Percentiles rank a stretch among this genome's conserved stretches.
These are phyloP conservation scores for Chaetops frenatus DNA, from an alignment of 2,113 vertebrate genomes.

Conservation along the genomic window DNA sequence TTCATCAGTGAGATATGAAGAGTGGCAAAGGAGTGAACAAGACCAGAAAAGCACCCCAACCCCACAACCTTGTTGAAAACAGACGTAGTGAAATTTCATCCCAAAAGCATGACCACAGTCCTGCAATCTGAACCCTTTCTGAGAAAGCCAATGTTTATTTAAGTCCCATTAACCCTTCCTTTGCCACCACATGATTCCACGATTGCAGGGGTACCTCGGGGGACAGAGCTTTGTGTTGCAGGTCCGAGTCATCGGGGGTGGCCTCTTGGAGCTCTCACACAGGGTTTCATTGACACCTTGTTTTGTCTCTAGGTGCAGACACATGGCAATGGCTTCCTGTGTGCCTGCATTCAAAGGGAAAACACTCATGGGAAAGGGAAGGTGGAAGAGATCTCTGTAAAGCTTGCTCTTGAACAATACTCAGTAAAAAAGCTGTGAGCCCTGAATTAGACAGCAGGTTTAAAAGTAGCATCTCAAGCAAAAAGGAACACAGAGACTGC, in stretches of 20 bases:
- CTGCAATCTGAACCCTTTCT: background rate
- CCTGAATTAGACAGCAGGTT: background rate
- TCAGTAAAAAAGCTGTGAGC: background rate
- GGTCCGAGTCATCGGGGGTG: conserved; percentile 73
- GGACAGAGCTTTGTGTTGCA: conserved; percentile 83
- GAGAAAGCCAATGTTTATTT: background rate
- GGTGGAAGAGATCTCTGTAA: background rate
- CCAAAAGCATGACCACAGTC: background rate
- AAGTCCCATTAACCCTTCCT: background rate
- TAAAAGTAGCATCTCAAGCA: background rate
- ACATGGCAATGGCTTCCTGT: conserved; percentile 83
- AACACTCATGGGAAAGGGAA: background rate
- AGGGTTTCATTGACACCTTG: conserved; percentile 71
- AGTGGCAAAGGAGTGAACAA: conserved; percentile 7
- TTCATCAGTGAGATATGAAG: background rate
- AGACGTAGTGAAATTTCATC: conserved; percentile 11
- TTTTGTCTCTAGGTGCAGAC: conserved; percentile 73
- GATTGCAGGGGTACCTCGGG: conserved; percentile 71
- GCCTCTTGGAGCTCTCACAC: conserved; percentile 76
- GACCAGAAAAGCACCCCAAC: background rate
- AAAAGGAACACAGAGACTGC: background rate
- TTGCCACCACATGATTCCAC: background rate
- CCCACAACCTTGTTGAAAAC: background rate
- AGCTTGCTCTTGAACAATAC: background rate
- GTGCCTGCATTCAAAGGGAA: conserved; percentile 70